A percentile compares a stretch with the other conserved stretches of the same genome.
phyloP scores from a whole-genome alignment of 2,113 vertebrate genomes.

The Rafetus swinhoei region DNA sequence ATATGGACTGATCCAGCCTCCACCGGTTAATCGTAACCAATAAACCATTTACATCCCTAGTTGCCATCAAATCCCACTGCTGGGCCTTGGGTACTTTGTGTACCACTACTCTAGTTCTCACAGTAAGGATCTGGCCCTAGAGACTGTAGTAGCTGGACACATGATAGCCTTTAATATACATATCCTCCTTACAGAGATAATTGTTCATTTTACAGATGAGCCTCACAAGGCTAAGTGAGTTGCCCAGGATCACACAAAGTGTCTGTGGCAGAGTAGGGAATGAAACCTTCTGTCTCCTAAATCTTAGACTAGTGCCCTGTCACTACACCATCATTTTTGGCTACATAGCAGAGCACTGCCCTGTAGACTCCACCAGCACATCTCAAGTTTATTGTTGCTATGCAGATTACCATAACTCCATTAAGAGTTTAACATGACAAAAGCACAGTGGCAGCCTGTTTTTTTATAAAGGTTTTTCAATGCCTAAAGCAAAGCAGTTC shows the following conservation, averaged over 20 bases:
- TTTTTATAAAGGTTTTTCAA: slow-evolving; percentile 21
- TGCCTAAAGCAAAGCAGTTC: slow-evolving; percentile 24
- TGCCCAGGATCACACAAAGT: not conserved
- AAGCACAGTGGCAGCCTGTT: not conserved
- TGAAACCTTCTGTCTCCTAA: not conserved
- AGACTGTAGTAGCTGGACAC: not conserved
- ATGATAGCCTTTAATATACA: not conserved
- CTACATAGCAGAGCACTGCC: not conserved
- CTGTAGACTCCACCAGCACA: not conserved
- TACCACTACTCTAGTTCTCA: too few species aligned
- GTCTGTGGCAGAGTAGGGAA: slow-evolving; percentile 13
- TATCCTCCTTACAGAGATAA: not conserved
- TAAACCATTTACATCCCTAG: too few species aligned
- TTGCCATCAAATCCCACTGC: not conserved
- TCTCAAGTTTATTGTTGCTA: rapidly evolving
- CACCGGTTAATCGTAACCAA: too few species aligned
- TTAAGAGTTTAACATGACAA: slow-evolving; percentile 62
- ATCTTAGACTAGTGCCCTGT: not conserved
- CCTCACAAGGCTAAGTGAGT: not conserved
- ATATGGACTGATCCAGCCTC: too few species aligned
- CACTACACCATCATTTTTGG: not conserved
- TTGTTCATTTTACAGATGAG: not conserved
- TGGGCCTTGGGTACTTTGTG: not conserved
- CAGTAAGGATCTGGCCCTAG: not conserved
- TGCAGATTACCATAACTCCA: slow-evolving; percentile 48